Evolutionary conservation across 2,888 invertebrate species (phyloP), one percentile per base, ranked within the genome.

Genomic region (Archips crataeganus): DNA sequence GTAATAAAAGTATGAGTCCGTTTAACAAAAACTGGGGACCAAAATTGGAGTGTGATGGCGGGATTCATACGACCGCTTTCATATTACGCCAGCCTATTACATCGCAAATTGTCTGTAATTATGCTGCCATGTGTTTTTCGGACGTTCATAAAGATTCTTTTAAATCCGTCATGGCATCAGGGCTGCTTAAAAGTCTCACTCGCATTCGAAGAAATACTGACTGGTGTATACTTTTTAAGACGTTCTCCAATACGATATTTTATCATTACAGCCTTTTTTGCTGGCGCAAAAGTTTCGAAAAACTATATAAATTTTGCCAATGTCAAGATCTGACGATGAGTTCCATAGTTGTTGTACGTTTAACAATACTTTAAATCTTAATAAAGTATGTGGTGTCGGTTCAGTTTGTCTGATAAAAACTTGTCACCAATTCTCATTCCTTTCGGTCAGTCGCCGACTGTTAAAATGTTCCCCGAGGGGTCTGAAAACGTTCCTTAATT

Each of bases 1-100:
- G 54, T 67, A 66, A 64, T 64, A 49, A 64, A 49, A 49, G 66
- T 67, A 67, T 66, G 54, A 57, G 36, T 57, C 23, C 36, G 15
- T 39, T 57, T 23, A 39, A 39, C 62, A 66, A 66, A 51, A 54
- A 54, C 65, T 13, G 51, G 65, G 51, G 36, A 54, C 51, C 54
- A 15, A 54, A 66, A 66, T 54, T 66, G 65, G 65, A 54, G 39
- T 61, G 39, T 15, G 36, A 39, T n/a, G n/a, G 61, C 10, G 42
- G 36, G 54, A 67, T 67, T 57, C 39, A 32, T 67, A 39, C 32
- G 57, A 23, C 65, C 65, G 65, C 65, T 64, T 57, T 54, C 65
- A 51, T 59, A 15, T 62, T 45, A 59, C 9, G 65, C 9, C 23
- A 11, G 42, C 32, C 23, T 64, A 39, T 64, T 42, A 34, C 65